Evolutionary conservation across 2,113 vertebrate species (phyloP).

Genomic region (Proterorhinus semilunaris): DNA sequence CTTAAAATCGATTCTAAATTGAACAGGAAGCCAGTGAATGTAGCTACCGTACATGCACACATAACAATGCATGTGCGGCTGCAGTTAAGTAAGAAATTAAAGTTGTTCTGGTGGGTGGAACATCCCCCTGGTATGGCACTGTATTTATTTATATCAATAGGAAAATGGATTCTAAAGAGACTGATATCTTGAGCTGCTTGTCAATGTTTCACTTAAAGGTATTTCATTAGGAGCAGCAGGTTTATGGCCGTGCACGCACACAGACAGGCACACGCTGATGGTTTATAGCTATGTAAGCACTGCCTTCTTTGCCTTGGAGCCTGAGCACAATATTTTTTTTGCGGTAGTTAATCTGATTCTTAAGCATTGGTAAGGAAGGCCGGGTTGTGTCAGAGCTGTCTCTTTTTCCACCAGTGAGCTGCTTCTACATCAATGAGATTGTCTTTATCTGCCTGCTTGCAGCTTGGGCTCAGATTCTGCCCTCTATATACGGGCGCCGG

Average conservation of each 20-base stretch:
- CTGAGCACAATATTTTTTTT: constrained; percentile 54
- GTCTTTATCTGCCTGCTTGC: constrained; percentile 82
- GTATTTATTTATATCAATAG: constrained; percentile 57
- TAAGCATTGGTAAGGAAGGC: constrained; percentile 60
- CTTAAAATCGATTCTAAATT: no score
- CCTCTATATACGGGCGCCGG: constrained; percentile 76
- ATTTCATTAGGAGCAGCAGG: constrained; percentile 53
- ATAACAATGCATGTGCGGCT: not conserved
- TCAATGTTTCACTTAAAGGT: constrained; percentile 57
- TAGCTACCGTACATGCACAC: no score
- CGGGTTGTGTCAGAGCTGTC: constrained; percentile 74
- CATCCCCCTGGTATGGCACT: constrained; percentile 46
- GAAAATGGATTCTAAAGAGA: constrained; percentile 51
- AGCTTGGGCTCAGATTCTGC: constrained; percentile 80
- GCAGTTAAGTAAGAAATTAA: constrained; percentile 1
- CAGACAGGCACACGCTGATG: constrained; percentile 20
- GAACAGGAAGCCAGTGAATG: no score
- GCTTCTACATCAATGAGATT: constrained; percentile 79
- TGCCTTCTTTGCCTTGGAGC: constrained; percentile 64
- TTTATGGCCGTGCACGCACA: constrained; percentile 30
- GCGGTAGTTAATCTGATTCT: constrained; percentile 74
- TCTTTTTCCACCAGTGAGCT: constrained; percentile 69
- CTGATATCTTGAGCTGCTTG: constrained; percentile 51
- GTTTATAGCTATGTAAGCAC: constrained; percentile 52
- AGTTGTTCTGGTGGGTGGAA: constrained; percentile 47